phyloP scores from a whole-genome alignment of 2,113 vertebrate species.

The Euleptes europaea region DNA sequence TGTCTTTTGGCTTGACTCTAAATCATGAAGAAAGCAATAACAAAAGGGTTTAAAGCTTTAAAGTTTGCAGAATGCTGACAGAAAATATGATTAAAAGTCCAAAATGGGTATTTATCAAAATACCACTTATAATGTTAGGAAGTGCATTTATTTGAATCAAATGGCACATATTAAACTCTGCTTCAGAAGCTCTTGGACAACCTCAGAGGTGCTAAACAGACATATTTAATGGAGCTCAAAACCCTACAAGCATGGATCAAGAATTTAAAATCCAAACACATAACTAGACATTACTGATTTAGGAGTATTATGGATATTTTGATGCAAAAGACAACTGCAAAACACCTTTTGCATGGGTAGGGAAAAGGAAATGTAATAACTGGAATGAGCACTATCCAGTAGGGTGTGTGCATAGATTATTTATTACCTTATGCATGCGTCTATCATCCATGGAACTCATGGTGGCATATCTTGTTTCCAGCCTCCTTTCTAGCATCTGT shows the following conservation, averaged over 20 bases:
- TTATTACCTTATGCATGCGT: not conserved
- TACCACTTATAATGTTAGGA: constrained; percentile 42
- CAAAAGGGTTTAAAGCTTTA: constrained; percentile 40
- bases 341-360: not conserved
- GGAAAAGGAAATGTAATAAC: not conserved
- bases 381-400: not conserved
- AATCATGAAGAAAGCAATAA: constrained; percentile 48
- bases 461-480: not conserved
- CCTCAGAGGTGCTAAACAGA: constrained; percentile 18
- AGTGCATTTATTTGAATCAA: constrained; percentile 26
- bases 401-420: not conserved
- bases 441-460: too few species aligned
- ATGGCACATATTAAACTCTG: not conserved
- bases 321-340: not conserved
- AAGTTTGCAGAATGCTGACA: constrained; percentile 30
- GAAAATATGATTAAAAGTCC: constrained; percentile 42
- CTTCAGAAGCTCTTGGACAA: not conserved
- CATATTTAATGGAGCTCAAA: constrained; percentile 4
- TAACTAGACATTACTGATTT: not conserved
- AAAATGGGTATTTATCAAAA: constrained; percentile 50
- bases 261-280: not conserved
- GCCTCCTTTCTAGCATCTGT: not conserved
- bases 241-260: not conserved
- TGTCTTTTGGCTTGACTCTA: constrained; percentile 48
- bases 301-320: not conserved